Base-by-base conservation (phyloP, 1,140 invertebrate species). In the Coenobita brevimanus region DNA sequence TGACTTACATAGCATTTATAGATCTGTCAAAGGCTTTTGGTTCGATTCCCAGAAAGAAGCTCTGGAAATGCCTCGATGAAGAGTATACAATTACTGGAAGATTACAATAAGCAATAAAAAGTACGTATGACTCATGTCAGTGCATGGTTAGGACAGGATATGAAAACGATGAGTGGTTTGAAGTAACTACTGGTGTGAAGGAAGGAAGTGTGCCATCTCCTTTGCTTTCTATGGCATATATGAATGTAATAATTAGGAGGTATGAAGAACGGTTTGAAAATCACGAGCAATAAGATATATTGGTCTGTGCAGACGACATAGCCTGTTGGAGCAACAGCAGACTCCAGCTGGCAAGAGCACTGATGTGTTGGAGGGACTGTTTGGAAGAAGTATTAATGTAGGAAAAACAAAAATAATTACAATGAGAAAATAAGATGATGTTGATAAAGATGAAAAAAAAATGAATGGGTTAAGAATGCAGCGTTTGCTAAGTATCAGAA, bases 301-400 rank as follows among this genome's bases (percentile, higher is more conserved):
- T 57, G n/a, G 54, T 57, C 54, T 57, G n/a, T 57, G 54, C 54
- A 57, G 54, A 57, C n/a, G 54, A 57, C n/a, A 57, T 13, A 57
- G 54, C 54, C 54, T 57, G 54, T n/a, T 57, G 54, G 54, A 57
- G 54, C n/a, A 57, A 57, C n/a, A n/a, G n/a, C n/a, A n/a, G n/a
- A n/a, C n/a, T n/a, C n/a, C n/a, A n/a, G n/a, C n/a, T n/a, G n/a
- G n/a, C 13, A n/a, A 57, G 54, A 57, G 13, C 54, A 13, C 10
- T 57, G 54, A 57, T 13, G 13, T 57, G 54, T n/a, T 57, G n/a
- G 54, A 57, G n/a, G 54, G n/a, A 13, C 13, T 57, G 54, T 57
- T 57, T 57, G 10, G 54, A 57, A n/a, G 54, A 57, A n/a, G 54
- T 57, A 10, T 13, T 13, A 10, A 57, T 57, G 13, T 57, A 57